Conservation (phyloP, 2,113 vertebrate species). For the Coryphaenoides rupestris region DNA sequence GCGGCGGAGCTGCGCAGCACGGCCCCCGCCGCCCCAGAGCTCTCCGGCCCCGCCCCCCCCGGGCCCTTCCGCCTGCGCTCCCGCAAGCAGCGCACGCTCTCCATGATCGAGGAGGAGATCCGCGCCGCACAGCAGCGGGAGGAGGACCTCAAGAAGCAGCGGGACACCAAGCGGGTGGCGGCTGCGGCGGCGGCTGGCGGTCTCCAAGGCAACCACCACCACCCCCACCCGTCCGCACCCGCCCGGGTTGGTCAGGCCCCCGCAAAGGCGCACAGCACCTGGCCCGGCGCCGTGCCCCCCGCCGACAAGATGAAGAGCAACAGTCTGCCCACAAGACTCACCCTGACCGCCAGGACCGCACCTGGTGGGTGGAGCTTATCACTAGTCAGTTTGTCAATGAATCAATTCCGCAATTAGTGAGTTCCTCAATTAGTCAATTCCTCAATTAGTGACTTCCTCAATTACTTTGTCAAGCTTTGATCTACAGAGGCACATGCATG, state of each 20-base stretch:
- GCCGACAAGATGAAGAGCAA: slow-evolving; percentile 76
- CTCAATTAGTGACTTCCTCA: not conserved
- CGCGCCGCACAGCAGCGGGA: slow-evolving; percentile 95
- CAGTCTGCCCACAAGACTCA: slow-evolving; percentile 75
- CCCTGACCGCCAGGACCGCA: slow-evolving; percentile 79
- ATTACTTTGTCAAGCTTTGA: too few species aligned
- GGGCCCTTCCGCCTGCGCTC: slow-evolving; percentile 95
- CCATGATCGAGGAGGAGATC: slow-evolving; percentile 99
- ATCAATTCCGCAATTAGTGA: not conserved
- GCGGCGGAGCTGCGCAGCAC: slow-evolving; percentile 94
- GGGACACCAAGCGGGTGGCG: slow-evolving; percentile 52
- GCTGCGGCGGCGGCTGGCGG: too few species aligned
- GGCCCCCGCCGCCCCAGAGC: slow-evolving; percentile 61
- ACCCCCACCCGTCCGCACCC: not conserved
- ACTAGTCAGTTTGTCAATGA: not conserved
- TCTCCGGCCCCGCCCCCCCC: slow-evolving; percentile 73
- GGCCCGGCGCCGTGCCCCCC: slow-evolving; percentile 42
- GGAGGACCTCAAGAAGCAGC: slow-evolving; percentile 90
- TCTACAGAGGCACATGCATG: too few species aligned
- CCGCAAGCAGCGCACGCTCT: slow-evolving; percentile 91
- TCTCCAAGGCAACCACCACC: slow-evolving; percentile 17
- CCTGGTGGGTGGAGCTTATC: slow-evolving; percentile 78
- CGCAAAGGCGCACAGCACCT: slow-evolving; percentile 25
- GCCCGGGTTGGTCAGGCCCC: slow-evolving; percentile 53
- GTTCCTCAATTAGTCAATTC: not conserved